phyloP scores from a whole-genome alignment of 2,888 invertebrate genomes.

The Portevinia maculata region DNA sequence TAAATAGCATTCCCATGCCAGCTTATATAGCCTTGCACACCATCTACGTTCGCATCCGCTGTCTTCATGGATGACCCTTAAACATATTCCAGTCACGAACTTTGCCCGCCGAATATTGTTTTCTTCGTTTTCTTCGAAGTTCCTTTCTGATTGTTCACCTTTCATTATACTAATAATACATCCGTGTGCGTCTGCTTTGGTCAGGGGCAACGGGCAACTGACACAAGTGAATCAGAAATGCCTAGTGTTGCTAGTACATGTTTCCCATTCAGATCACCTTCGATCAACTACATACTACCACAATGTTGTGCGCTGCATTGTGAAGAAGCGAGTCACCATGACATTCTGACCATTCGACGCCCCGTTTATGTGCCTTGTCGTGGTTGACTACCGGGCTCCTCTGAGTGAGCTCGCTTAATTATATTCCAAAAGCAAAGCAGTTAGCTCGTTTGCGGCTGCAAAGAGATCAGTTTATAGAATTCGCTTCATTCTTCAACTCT shows the following conservation, averaged over 20 bases:
- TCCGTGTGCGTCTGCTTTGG: constrained; percentile 42
- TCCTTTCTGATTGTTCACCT: constrained; percentile 58
- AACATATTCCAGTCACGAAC: constrained; percentile 74
- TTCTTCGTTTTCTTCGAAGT: constrained; percentile 9
- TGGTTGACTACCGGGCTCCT: constrained; percentile 46
- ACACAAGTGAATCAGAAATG: constrained; percentile 69
- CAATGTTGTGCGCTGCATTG: constrained; percentile 3
- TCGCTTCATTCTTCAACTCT: constrained; percentile 32
- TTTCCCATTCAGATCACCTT: constrained; percentile 73
- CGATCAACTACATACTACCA: constrained; percentile 42
- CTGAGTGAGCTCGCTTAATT: constrained; percentile 57
- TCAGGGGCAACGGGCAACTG: constrained; percentile 50
- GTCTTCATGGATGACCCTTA: constrained; percentile 65
- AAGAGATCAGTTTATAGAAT: constrained; percentile 61
- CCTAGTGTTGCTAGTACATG: constrained; percentile 62
- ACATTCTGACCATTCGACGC: constrained; percentile 63
- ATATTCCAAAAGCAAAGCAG: constrained; percentile 68
- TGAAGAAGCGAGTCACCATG: constrained; percentile 48
- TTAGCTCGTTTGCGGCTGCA: constrained; percentile 61
- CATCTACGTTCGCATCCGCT: constrained; percentile 20
- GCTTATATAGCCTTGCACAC: constrained; percentile 3
- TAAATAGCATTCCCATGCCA: constrained; percentile 27
- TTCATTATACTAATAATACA: constrained; percentile 25
- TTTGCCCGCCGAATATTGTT: constrained; percentile 69
- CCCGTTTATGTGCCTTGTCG: constrained; percentile 48